Base-by-base conservation (phyloP, 1,140 invertebrate species). In the Hycleus phaleratus region DNA sequence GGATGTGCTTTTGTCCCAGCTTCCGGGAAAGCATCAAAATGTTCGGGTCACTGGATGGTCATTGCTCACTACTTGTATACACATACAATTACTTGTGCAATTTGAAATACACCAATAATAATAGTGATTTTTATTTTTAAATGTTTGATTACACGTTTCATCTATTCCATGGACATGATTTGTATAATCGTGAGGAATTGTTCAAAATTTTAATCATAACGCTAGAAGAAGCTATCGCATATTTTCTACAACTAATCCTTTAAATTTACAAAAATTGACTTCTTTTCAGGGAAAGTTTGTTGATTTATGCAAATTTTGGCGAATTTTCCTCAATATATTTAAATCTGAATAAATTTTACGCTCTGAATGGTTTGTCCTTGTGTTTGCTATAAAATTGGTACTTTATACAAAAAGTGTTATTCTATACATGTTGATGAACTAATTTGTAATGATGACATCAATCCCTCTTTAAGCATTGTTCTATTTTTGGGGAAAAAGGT, bases 41-140 rank as follows among this genome's bases (percentile, higher is more conserved):
- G 64, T 64, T 63, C 64, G 61, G 65, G 63, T 68, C 66, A 68
- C 55, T 66, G 68, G 68, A 70, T 70, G 68, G 68, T 68, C 68
- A 70, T 65, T 68, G 67, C 67, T 65, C 67, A 65, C 62, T 56
- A 46, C 51, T 9, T 38, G 11, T 46, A 12, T 3, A 25, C 46
- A 46, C 53, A 55, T 26, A 40, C 46, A 46, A 12, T 46, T 54
- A 49, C 46, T 63, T 59, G 56, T 63, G 61, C 49, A 66, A 63
- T 59, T 60, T 56, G 24, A 42, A 60, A 26, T 49, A 11, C 4
- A 42, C 40, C 9, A 10, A 32, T 32, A 32, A 32, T 32, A 32
- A 7, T 32, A 32, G 32, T 32, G 1, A 32, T 32, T 32, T 32
- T 32, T 32, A 4, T 32, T 18, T 18, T 18, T 18, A 18, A 32